Base-by-base conservation (phyloP, 1,140 invertebrate genomes). In the Protaetia brevitarsis region DNA sequence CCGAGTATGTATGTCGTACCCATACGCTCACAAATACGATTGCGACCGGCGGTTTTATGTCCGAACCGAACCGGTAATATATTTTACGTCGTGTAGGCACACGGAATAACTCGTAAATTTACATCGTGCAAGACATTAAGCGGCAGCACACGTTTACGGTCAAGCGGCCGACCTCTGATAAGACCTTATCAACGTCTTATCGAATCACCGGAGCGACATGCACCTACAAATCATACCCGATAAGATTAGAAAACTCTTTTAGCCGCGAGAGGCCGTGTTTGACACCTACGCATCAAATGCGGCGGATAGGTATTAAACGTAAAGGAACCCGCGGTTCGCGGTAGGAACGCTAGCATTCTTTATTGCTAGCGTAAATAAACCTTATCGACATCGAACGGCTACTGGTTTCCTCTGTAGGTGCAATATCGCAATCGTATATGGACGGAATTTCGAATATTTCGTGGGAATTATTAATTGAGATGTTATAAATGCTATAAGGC, bases 161-260 rank as follows among this genome's bases (percentile, higher is more conserved):
- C 41, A 51, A 51, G 41, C 41, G 41, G 41, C 41, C 41, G 41
- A 51, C 41, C 41, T n/a, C n/a, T 51, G 41, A 51, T 51, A 51
- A 51, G 41, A 19, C 19, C 19, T 51, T 19, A 51, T 51, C 41
- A 51, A 19, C 41, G 26, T 51, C 41, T 51, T 51, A 51, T 51
- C 41, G 19, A 51, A 51, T 51, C 41, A 51, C 19, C 19, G 19
- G 41, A 3, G 19, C 19, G 41, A 19, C 41, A 51, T 51, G 41
- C 41, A 51, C 41, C 41, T 51, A 51, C 41, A 51, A 51, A 51
- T 51, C 41, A 51, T 51, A 19, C 13, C n/a, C 41, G 41, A 51
- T 51, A 51, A 51, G 41, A 51, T 51, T 51, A 51, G 41, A 51
- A 51, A 19, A 7, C 41, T 23, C 41, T 51, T 51, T 51, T 23